A percentile compares a stretch with the other conserved stretches of the same genome.
Conservation (phyloP, 2,113 vertebrate species). For the Euleptes europaea region DNA sequence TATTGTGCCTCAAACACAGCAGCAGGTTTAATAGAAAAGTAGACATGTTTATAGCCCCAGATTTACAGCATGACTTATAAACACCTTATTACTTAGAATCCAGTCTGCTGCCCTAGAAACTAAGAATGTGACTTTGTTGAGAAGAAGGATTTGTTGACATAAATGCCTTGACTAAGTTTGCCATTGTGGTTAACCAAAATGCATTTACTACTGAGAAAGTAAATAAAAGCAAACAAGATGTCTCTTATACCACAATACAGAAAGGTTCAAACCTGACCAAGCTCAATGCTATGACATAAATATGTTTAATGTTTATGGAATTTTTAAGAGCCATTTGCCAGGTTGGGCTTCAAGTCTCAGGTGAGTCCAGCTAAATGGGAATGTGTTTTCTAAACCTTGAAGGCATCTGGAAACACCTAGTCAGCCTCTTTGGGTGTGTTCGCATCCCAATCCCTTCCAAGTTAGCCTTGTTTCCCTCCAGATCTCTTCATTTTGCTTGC, state of each 20-base stretch:
- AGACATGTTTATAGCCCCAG: constrained; percentile 81
- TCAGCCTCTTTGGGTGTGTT: background rate
- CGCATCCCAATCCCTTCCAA: background rate
- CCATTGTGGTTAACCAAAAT: constrained; percentile 84
- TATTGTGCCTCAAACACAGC: constrained; percentile 75
- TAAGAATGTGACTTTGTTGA: constrained; percentile 81
- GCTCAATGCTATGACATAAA: constrained; percentile 76
- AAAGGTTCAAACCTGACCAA: constrained; percentile 70
- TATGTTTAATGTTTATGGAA: constrained; percentile 76
- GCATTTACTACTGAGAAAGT: constrained; percentile 78
- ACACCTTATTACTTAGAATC: constrained; percentile 82
- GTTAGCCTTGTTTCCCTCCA: background rate
- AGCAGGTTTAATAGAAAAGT: constrained; percentile 78
- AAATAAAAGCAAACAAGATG: constrained; percentile 81
- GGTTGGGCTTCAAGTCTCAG: constrained; percentile 52
- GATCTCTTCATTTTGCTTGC: background rate
- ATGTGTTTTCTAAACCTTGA: constrained; percentile 73
- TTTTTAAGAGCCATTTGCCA: constrained; percentile 68
- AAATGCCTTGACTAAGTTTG: constrained; percentile 77
- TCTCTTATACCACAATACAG: constrained; percentile 79
- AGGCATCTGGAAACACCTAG: constrained; percentile 63
- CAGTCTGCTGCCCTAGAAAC: constrained; percentile 83
- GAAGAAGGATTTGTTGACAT: constrained; percentile 78
- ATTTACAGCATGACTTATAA: constrained; percentile 83
- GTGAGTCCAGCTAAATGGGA: constrained; percentile 66